Evolutionary conservation across 2,113 vertebrate species (phyloP).

Genomic region (Charina bottae): DNA sequence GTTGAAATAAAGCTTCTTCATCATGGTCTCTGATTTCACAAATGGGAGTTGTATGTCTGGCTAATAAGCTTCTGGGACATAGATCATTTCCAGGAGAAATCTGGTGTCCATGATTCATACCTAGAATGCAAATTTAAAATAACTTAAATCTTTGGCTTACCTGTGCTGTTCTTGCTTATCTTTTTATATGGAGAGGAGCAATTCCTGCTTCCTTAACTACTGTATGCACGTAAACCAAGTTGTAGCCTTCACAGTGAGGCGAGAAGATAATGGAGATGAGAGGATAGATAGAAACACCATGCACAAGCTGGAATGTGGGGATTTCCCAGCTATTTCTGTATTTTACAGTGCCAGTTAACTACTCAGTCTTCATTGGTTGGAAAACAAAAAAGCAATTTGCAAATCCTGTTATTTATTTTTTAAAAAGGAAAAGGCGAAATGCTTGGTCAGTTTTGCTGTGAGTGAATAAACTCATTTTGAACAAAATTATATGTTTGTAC

Average conservation of each 20-base stretch:
- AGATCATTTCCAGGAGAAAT: neutral
- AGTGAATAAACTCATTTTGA: neutral
- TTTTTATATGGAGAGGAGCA: neutral
- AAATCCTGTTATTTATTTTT: neutral
- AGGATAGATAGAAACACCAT: neutral
- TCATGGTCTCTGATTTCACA: neutral
- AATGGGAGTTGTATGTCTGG: neutral
- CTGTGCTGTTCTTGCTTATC: neutral
- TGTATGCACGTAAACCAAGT: neutral
- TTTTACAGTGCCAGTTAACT: neutral
- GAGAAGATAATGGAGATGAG: neutral
- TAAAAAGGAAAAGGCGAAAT: neutral
- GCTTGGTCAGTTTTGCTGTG: neutral
- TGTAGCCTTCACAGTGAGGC: neutral
- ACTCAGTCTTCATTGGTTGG: neutral
- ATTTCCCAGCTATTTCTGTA: neutral
- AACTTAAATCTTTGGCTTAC: neutral
- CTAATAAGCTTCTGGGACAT: neutral
- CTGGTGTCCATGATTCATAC: neutral
- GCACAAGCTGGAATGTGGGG: neutral
- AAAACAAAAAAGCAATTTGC: neutral
- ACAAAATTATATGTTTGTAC: neutral
- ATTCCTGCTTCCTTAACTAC: neutral
- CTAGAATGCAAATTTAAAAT: neutral
- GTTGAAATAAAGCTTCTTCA: neutral